A percentile compares a stretch with the other conserved stretches of the same genome.
Evolutionary conservation across 2,113 vertebrate genomes (phyloP).

Genomic region (Nothocercus nigrocapillus): DNA sequence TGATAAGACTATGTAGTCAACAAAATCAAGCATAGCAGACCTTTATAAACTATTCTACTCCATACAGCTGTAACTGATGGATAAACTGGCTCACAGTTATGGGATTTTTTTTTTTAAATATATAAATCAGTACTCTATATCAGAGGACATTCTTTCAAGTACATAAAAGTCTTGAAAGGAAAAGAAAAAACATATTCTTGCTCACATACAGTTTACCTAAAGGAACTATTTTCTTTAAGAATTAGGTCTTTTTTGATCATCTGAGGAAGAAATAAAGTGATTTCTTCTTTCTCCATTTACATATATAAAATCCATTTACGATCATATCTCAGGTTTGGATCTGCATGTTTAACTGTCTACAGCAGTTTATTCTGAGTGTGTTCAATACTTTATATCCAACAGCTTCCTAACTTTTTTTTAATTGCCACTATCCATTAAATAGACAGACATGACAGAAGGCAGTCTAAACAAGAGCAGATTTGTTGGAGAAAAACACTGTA

Average conservation of each 20-base stretch:
- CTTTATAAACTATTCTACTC: not conserved
- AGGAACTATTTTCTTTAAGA: not conserved
- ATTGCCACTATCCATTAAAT: not conserved
- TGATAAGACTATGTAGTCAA: not conserved
- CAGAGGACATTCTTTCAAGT: not conserved
- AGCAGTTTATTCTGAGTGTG: not conserved
- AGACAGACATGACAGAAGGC: not conserved
- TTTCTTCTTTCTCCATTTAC: not conserved
- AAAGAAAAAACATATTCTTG: not conserved
- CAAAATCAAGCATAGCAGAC: not conserved
- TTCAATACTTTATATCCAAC: not conserved
- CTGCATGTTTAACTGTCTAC: not conserved
- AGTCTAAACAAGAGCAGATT: not conserved
- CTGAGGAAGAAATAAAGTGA: not conserved
- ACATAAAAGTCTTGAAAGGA: not conserved
- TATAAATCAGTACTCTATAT: not conserved
- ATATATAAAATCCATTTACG: not conserved
- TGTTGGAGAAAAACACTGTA: rapidly evolving
- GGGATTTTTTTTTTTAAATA: not conserved
- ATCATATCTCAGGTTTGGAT: not conserved
- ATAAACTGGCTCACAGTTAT: not conserved
- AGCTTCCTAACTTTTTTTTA: not conserved
- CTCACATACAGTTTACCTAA: not conserved
- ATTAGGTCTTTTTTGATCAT: not conserved
- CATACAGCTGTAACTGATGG: not conserved